phyloP scores from a whole-genome alignment of 2,797 vertebrate species.

The Gastrophryne carolinensis region DNA sequence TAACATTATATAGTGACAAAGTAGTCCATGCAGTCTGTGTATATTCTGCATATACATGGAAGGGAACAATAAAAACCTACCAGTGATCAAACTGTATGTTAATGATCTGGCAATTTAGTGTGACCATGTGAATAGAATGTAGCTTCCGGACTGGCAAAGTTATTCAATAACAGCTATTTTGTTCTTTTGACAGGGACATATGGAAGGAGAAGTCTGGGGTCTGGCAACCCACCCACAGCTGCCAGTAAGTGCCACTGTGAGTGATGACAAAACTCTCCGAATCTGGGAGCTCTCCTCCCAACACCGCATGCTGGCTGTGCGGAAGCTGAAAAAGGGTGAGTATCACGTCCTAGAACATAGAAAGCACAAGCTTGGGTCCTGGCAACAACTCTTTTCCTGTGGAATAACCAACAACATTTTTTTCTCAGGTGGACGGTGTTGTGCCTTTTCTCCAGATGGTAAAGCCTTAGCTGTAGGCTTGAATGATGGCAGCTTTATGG shows the following conservation, averaged over 20 bases:
- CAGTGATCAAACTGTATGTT: too few species aligned
- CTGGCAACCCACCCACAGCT: slow-evolving; percentile 89
- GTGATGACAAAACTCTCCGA: slow-evolving; percentile 90
- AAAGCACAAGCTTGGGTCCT: too few species aligned
- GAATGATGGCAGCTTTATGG: slow-evolving; percentile 94
- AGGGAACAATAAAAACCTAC: too few species aligned
- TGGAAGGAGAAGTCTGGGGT: slow-evolving; percentile 97
- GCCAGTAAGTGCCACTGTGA: slow-evolving; percentile 94
- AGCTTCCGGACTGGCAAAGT: too few species aligned
- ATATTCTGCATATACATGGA: too few species aligned
- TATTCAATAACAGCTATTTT: too few species aligned
- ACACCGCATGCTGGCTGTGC: slow-evolving; percentile 95
- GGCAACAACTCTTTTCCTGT: too few species aligned
- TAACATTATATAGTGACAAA: too few species aligned
- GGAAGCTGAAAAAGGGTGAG: slow-evolving; percentile 94
- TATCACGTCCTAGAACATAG: not conserved
- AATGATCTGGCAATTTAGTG: too few species aligned
- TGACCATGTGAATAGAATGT: too few species aligned
- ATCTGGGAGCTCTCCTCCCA: slow-evolving; percentile 95
- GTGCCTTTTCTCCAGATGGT: slow-evolving; percentile 94
- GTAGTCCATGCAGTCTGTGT: too few species aligned
- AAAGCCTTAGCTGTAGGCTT: slow-evolving; percentile 92
- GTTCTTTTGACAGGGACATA: slow-evolving; percentile 80
- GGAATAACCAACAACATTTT: too few species aligned
- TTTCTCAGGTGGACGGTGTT: slow-evolving; percentile 86